Conservation (phyloP, 2,113 vertebrate genomes). For the Euleptes europaea region DNA sequence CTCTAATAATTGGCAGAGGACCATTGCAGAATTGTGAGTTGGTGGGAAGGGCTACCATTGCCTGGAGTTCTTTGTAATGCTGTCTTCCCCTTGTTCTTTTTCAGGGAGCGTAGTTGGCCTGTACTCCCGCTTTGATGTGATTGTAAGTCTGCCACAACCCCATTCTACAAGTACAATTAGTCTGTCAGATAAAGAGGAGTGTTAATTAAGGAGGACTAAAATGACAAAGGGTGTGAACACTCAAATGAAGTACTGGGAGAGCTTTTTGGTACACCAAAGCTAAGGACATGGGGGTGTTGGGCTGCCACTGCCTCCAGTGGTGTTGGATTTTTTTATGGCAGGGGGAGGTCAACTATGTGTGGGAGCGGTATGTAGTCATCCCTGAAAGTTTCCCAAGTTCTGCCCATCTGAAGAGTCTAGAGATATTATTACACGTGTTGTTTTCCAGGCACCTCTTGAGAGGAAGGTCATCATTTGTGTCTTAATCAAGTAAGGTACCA, state of each 20-base stretch:
- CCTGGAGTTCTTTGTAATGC: not conserved
- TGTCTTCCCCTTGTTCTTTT: not conserved
- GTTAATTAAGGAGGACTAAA: not conserved
- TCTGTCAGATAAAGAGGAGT: not conserved
- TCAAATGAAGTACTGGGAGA: not conserved
- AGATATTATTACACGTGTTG: not conserved
- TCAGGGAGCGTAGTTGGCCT: conserved; percentile 91
- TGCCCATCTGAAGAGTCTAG: not conserved
- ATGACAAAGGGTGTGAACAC: not conserved
- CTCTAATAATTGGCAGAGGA: too few relatives aligned
- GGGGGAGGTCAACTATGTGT: too few relatives aligned
- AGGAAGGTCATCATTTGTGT: not conserved
- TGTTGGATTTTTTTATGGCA: not conserved
- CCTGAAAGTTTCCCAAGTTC: not conserved
- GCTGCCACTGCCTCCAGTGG: not conserved
- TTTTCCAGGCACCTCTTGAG: not conserved
- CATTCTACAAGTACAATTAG: not conserved
- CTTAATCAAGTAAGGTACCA: not conserved
- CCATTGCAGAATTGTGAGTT: not conserved
- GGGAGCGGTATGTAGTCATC: too few relatives aligned
- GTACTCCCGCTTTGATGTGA: conserved; percentile 95
- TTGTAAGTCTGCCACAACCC: conserved; percentile 80
- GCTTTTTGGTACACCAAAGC: not conserved
- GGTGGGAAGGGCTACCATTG: not conserved
- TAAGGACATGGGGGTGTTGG: not conserved